A percentile compares a stretch with the other conserved stretches of the same genome.
Evolutionary conservation across 2,797 vertebrate genomes (phyloP).

Genomic region (Psittacula derbiana): DNA sequence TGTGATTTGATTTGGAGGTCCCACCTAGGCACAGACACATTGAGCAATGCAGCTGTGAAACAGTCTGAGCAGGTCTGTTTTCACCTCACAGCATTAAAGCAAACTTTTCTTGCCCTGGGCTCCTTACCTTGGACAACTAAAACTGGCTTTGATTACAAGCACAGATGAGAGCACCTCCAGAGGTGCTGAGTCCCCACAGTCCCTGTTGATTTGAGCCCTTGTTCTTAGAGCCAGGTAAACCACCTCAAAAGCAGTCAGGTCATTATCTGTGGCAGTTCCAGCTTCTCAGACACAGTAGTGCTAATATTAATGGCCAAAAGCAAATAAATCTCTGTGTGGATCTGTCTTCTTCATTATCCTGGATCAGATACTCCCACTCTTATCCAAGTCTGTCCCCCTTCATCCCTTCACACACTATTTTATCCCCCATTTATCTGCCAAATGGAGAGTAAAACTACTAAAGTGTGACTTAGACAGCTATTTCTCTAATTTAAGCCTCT

Average conservation of each 20-base stretch:
- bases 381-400: slow-evolving; percentile 12
- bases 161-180: neutral
- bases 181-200: neutral
- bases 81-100: neutral
- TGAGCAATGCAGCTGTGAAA: neutral
- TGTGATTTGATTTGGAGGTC: neutral
- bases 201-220: neutral
- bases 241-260: neutral
- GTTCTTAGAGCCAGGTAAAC: neutral
- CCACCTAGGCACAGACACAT: neutral
- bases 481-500: slow-evolving; percentile 53
- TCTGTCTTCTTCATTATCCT: slow-evolving; percentile 1
- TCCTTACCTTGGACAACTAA: accelerated
- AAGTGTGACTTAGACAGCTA: slow-evolving; percentile 49
- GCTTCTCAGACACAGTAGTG: neutral
- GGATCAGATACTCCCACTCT: neutral
- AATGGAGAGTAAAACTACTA: slow-evolving; percentile 67
- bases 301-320: slow-evolving; percentile 42
- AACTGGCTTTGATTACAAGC: neutral
- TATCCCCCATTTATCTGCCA: slow-evolving; percentile 58
- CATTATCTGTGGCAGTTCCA: neutral
- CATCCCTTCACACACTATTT: slow-evolving; percentile 44
- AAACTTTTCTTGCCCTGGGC: neutral
- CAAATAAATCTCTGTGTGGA: neutral
- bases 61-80: neutral